Evolutionary conservation across 2,888 invertebrate species (phyloP).

Genomic region (Drosophila peninsularis): DNA sequence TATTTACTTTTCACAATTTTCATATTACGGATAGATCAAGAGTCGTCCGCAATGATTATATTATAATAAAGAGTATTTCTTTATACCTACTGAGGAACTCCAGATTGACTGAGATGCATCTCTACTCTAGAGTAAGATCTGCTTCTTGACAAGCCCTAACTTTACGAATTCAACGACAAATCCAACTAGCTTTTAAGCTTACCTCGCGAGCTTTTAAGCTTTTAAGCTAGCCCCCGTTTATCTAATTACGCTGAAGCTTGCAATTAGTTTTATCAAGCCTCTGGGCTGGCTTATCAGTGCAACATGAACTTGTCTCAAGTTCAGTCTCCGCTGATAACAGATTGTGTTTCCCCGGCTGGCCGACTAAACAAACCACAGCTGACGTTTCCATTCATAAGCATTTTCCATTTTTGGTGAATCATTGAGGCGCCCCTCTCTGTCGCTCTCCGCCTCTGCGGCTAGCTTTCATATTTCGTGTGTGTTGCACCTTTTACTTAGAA

Average conservation of each 20-base stretch:
- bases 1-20: no score
- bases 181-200: constrained; percentile 7
- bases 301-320: constrained; percentile 57
- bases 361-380: constrained; percentile 48
- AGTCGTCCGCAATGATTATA: no score
- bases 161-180: not conserved
- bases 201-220: constrained; percentile 20
- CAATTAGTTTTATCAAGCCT: constrained; percentile 14
- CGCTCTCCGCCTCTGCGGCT: constrained; percentile 2
- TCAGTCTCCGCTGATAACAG: constrained; percentile 51
- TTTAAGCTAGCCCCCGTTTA: constrained; percentile 3
- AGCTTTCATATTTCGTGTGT: constrained; percentile 37
- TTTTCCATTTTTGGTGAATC: constrained; percentile 58
- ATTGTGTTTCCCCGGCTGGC: constrained; percentile 22
- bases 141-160: not conserved
- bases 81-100: not conserved
- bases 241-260: not conserved
- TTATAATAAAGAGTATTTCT: not conserved
- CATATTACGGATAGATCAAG: no score
- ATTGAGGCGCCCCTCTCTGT: constrained; percentile 50
- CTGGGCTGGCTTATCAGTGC: constrained; percentile 26
- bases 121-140: not conserved
- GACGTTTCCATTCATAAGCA: constrained; percentile 44
- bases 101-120: not conserved
- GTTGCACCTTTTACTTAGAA: constrained; percentile 72